These are phyloP conservation scores for Meiosimyza decipiens DNA, from an alignment of 2,888 invertebrate species.

Conservation along the genomic window DNA sequence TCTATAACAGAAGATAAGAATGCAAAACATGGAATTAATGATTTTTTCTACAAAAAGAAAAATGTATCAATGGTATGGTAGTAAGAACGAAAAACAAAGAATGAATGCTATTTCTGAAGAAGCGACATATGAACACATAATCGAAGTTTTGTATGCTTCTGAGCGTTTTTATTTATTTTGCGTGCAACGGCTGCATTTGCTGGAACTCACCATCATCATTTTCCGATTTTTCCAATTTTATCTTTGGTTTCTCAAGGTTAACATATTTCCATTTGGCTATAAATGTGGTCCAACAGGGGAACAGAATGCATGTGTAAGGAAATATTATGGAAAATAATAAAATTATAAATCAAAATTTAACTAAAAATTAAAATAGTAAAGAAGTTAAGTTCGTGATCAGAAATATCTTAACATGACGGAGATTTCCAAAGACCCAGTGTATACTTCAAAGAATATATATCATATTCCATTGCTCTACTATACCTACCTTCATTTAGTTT, in stretches of 20 bases:
- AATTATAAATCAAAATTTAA: not conserved
- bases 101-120: not conserved
- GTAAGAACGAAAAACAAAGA: not conserved
- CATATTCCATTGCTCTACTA: not conserved
- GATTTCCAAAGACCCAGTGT: too few relatives aligned
- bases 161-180: not conserved
- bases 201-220: slow-evolving; percentile 23
- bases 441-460: too few relatives aligned
- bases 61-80: not conserved
- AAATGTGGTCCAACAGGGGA: not conserved
- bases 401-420: too few relatives aligned
- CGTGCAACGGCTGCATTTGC: slow-evolving; percentile 6
- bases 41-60: too few relatives aligned
- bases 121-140: slow-evolving; percentile 11
- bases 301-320: not conserved
- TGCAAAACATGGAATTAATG: too few relatives aligned
- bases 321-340: not conserved
- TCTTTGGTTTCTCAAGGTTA: slow-evolving; percentile 37
- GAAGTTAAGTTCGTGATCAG: too few relatives aligned
- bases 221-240: slow-evolving; percentile 38
- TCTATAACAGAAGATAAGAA: slow-evolving; percentile 38
- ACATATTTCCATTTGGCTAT: slow-evolving; percentile 46
- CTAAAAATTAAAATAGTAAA: not conserved
- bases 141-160: not conserved
- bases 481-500: slow-evolving; percentile 60